Conservation (phyloP, 2,113 vertebrate species). For the Poecile atricapillus region DNA sequence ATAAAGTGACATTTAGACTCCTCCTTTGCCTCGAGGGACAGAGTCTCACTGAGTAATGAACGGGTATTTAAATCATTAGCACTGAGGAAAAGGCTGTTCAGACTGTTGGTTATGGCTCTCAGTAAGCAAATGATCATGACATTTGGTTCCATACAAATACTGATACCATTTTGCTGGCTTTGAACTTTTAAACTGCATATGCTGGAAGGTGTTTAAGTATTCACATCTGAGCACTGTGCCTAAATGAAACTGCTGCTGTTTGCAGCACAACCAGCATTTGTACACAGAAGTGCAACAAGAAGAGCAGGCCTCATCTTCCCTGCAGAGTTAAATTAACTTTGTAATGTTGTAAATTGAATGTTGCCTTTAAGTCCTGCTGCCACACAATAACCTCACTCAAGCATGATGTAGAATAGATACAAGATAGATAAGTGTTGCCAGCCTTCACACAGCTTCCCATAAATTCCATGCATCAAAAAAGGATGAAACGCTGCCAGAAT, state of each 20-base stretch:
- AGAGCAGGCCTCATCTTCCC: background rate
- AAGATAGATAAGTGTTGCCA: background rate
- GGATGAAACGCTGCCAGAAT: background rate
- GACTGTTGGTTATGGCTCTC: background rate
- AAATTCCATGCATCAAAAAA: background rate
- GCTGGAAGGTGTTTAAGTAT: background rate
- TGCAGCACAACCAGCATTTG: background rate
- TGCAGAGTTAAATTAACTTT: background rate
- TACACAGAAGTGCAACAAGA: background rate
- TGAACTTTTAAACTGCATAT: background rate
- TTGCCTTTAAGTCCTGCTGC: background rate
- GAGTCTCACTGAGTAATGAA: background rate
- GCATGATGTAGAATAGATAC: background rate
- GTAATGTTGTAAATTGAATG: background rate
- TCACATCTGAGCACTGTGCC: background rate
- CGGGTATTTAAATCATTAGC: background rate
- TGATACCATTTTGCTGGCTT: background rate
- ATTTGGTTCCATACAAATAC: background rate
- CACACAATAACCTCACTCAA: background rate
- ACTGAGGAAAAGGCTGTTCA: background rate
- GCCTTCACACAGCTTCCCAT: background rate
- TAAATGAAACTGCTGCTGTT: background rate
- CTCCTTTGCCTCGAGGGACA: background rate
- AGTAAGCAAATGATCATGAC: background rate
- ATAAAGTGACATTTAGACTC: background rate